Evolutionary conservation across 2,888 invertebrate species (phyloP), one percentile per base, ranked within the genome.

Genomic region (Parelbella ahira): DNA sequence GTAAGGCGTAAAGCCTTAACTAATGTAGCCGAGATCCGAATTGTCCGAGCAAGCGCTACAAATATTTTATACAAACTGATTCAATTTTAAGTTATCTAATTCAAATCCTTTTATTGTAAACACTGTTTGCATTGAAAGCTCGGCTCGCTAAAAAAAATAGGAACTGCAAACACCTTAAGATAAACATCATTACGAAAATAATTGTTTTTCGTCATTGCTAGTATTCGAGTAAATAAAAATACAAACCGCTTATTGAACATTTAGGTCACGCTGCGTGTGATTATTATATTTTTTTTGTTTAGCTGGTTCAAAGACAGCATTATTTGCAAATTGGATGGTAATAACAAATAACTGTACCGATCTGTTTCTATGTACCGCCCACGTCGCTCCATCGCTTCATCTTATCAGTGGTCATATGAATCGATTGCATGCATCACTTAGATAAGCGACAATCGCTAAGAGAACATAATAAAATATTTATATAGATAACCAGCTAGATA

Each of bases 161-260:
- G 83, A 84, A 84, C 83, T 79, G 70, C 72, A 68, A 68, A 76
- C 70, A 42, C 79, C 79, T 77, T 69, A 70, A 54, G 49, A 52
- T 53, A 49, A 68, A 60, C 45, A 41, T 53, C 51, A 55, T 54
- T 58, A 51, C 45, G 48, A 47, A 15, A 15, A 15, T 3, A 15
- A 15, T n/a, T 15, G 4, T 4, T 4, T 15, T 15, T 15, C 15
- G 4, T 15, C 3, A 15, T 15, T 15, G 2, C 4, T 15, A 15
- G 15, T 15, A 15, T 15, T 15, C 15, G 15, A 15, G 15, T n/a
- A n/a, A n/a, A n/a, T n/a, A n/a, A n/a, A n/a, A n/a, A n/a, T n/a
- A n/a, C n/a, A n/a, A n/a, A n/a, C n/a, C n/a, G n/a, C n/a, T n/a
- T n/a, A n/a, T n/a, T n/a, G n/a, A n/a, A n/a, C n/a, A n/a, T n/a